A percentile compares a stretch with the other conserved stretches of the same genome.
These are phyloP conservation scores for Serranus cabrilla DNA, from an alignment of 2,797 vertebrate genomes.

Conservation along the genomic window DNA sequence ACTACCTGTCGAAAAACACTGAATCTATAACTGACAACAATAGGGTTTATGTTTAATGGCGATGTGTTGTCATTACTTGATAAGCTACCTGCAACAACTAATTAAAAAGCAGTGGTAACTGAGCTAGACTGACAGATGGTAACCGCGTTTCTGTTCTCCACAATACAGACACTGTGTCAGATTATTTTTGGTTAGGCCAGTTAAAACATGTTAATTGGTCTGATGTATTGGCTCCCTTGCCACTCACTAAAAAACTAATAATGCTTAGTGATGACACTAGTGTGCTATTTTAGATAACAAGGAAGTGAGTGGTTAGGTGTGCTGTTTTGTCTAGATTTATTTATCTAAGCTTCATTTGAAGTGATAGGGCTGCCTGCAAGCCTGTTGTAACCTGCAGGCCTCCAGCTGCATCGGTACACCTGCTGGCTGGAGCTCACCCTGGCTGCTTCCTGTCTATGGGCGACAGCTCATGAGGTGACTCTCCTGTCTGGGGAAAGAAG, in stretches of 20 bases:
- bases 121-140: conserved; percentile 35
- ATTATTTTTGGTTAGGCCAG: not conserved
- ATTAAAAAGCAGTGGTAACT: conserved; percentile 17
- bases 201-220: not conserved
- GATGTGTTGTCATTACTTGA: not conserved
- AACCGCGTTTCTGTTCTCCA: not conserved
- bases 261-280: not conserved
- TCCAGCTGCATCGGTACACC: conserved; percentile 74
- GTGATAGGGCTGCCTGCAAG: conserved; percentile 30
- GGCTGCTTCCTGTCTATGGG: conserved; percentile 60
- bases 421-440: conserved; percentile 58
- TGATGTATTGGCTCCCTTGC: not conserved
- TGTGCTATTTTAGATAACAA: not conserved
- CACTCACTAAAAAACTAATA: not conserved
- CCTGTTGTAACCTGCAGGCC: conserved; percentile 65
- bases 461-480: conserved; percentile 53
- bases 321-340: conserved; percentile 45
- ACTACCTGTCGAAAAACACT: not conserved
- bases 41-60: not conserved
- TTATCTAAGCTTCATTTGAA: conserved; percentile 42
- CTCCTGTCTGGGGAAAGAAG: conserved; percentile 50
- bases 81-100: not conserved
- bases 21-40: not conserved
- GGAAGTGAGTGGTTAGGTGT: conserved; percentile 8
- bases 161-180: conserved; percentile 2